Base-by-base conservation (phyloP, 2,797 vertebrate genomes). In the Karalla daura region DNA sequence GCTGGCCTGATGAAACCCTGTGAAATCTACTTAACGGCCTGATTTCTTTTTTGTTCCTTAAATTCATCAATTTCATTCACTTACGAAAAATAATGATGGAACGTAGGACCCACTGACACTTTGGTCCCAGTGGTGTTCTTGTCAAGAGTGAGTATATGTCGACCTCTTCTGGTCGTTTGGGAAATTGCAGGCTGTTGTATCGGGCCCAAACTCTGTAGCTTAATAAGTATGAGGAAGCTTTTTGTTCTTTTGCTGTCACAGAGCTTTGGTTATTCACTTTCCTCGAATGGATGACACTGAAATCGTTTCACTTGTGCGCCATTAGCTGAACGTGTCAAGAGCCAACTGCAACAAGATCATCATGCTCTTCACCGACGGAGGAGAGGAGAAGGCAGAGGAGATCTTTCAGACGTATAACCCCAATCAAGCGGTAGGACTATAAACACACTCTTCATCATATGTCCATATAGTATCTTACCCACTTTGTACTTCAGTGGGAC, bases 271-370 rank as follows among this genome's bases (percentile, higher is more conserved):
- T 21, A 5, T 33, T 37, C 4, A 3, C 17, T 10, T 33, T 14
- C 5, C n/a, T n/a, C n/a, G n/a, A n/a, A 20, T 13, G 9, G 7
- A 33, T 33, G 8, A 33, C 50, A 53, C 20, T 2, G 40, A 44
- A 17, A 1, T 18, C 20, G 18, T 14, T 52, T 0, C 18, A 1
- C 41, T 10, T 43, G 9, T 86, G 25, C 78, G 52, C 55, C 3
- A n/a, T 7, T 36, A 96, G 95, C 54, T 91, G 47, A 98, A 96
- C 32, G 92, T 96, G 37, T 94, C 96, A 11, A 93, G 97, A 88
- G 96, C 96, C 63, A 95, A 98, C 88, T 99, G 98, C 85, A 99
- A 99, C 90, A 98, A 97, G 88, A 98, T 99, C 46, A 99, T 99
- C 74, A 99, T 99, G 98, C 89, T 99, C 33, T 99, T 99, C 87